phyloP scores from a whole-genome alignment of 2,888 invertebrate genomes.

The Apamea crenata region DNA sequence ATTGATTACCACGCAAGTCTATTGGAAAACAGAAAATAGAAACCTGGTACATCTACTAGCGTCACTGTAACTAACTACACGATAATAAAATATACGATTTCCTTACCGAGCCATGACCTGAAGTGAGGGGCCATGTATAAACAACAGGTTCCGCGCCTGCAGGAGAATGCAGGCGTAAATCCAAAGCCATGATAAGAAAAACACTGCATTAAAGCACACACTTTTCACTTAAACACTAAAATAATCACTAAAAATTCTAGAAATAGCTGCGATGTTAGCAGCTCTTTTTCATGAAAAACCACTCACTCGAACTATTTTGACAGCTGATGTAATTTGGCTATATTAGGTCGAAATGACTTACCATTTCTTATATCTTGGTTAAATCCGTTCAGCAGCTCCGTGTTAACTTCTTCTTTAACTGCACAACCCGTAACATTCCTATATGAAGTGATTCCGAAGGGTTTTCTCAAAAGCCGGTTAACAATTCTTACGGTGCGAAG shows the following conservation, averaged over 20 bases:
- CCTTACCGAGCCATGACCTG: constrained; percentile 95
- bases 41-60: constrained; percentile 41
- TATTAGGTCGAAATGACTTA: constrained; percentile 63
- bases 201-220: constrained; percentile 90
- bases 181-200: constrained; percentile 92
- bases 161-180: constrained; percentile 98
- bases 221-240: constrained; percentile 90
- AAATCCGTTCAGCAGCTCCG: constrained; percentile 78
- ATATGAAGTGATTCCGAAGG: constrained; percentile 72
- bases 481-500: constrained; percentile 77
- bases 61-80: constrained; percentile 68
- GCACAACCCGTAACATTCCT: constrained; percentile 77
- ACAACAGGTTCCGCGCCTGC: constrained; percentile 98
- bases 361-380: constrained; percentile 84
- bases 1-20: constrained; percentile 33
- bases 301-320: not conserved
- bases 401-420: constrained; percentile 80
- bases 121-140: constrained; percentile 98
- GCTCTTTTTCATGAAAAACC: not conserved
- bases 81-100: constrained; percentile 76
- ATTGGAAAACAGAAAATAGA: constrained; percentile 42
- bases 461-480: constrained; percentile 83
- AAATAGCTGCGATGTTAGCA: constrained; percentile 26
- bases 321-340: constrained; percentile 17
- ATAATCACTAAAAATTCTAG: constrained; percentile 89